Conservation (phyloP, 2,113 vertebrate species). For the Aphyosemion australe region DNA sequence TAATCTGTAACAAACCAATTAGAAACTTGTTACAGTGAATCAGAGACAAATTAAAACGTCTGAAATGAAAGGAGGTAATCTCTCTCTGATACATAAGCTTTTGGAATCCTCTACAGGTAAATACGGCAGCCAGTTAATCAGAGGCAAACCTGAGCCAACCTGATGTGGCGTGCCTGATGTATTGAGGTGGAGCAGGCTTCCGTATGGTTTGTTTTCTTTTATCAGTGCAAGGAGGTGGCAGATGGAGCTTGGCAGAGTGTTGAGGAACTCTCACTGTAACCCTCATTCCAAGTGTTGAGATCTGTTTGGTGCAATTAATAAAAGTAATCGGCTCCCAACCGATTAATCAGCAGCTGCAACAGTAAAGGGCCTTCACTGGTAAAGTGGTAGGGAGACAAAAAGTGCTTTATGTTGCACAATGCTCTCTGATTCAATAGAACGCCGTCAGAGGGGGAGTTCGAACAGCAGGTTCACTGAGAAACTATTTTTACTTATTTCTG, state of each 20-base stretch:
- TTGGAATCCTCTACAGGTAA: constrained; percentile 9
- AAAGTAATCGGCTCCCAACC: constrained; percentile 38
- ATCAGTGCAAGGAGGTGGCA: constrained; percentile 14
- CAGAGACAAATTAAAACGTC: constrained; percentile 10
- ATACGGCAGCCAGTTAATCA: neutral
- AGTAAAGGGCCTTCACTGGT: constrained; percentile 37
- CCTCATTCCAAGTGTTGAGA: constrained; percentile 30
- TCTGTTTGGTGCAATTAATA: constrained; percentile 59
- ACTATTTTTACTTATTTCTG: no score
- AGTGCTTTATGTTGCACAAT: constrained; percentile 52
- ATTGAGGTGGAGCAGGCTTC: constrained; percentile 9
- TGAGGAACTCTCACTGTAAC: constrained; percentile 35
- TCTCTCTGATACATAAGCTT: constrained; percentile 1
- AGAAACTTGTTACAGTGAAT: constrained; percentile 24
- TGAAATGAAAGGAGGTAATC: constrained; percentile 19
- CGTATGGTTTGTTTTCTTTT: constrained; percentile 38
- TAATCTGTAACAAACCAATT: constrained; percentile 11
- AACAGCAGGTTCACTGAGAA: no score
- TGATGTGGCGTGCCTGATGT: constrained; percentile 20
- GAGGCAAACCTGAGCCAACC: constrained; percentile 3
- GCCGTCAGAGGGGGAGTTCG: constrained; percentile 15
- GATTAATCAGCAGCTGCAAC: constrained; percentile 54
- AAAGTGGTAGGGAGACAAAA: constrained; percentile 12
- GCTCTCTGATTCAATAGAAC: constrained; percentile 31
- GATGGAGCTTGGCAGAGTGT: constrained; percentile 40